Evolutionary conservation across 1,140 invertebrate genomes (phyloP), one percentile per base, ranked within the genome.

Genomic region (Macrotrachela quadricornifera): DNA sequence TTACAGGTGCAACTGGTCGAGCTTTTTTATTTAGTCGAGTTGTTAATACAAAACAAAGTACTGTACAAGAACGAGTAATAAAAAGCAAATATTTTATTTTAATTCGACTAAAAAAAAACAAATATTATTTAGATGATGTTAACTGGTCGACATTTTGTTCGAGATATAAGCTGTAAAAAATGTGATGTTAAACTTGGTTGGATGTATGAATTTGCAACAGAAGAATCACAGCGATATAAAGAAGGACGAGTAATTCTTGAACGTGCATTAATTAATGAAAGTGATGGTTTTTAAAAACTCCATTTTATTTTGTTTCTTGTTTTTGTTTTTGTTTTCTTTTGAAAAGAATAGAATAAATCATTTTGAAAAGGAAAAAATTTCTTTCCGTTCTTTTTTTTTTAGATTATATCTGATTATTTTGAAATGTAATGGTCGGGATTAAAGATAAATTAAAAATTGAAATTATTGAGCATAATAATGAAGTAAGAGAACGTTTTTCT

Each of bases 81-180:
- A 15, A 18, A 42, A 1, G 3, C 14, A 21, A 21, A 21, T 15
- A 1, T 16, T 14, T 21, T 37, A n/a, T n/a, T n/a, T n/a, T n/a
- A n/a, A n/a, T 36, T 21, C 10, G 14, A 51, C 9, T 51, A 44
- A 17, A 44, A 16, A 16, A 13, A 12, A 18, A 14, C 8, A 13
- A 9, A 0, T 21, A 38, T 18, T 52, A n/a, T n/a, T 30, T 30
- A 68, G 40, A 67, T 71, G 6, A 71, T 71, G 70, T 50, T 71
- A 46, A 71, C 70, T 3, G 70, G 91, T 12, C 77, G 88, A 38
- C 91, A 97, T 66, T 94, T 95, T 85, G 91, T 80, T 9, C 76
- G 90, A 47, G 91, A 97, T 73, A 90, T 96, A 0, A 88, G 83
- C 54, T 97, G 91, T 66, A 95, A 94, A 73, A 88, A 85, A 63